Base-by-base conservation (phyloP, 2,888 invertebrate genomes). In the Ceratothoa steindachneri region DNA sequence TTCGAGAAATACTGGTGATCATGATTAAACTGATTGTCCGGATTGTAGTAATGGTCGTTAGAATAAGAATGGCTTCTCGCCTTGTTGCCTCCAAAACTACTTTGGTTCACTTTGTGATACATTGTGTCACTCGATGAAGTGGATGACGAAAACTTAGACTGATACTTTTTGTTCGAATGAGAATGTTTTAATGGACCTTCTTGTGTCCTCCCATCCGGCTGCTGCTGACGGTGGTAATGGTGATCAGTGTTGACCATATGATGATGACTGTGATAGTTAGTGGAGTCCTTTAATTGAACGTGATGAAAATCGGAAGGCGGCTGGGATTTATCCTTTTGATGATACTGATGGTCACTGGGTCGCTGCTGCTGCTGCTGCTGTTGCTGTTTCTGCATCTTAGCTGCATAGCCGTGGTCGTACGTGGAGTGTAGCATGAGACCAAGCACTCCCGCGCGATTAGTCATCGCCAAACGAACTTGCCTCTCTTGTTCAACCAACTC, bases 391-490 rank as follows among this genome's bases (percentile, higher is more conserved):
- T 80, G 77, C 12, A 80, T 71, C 67, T 77, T 86, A 82, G 93
- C 92, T 90, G 93, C 92, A 0, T 93, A 88, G 81, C 93, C 94
- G 83, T 97, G 95, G 85, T 97, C 95, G 83, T 95, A 95, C 0
- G 97, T 97, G 4, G 97, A 95, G 84, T 98, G 97, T n/a, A 98
- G 86, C 91, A 98, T 92, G 0, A 98, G 87, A 0, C 95, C 94
- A 15, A 98, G 86, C 0, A 97, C 93, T 0, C 97, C 96, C 60
- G 95, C 95, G 74, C 97, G 89, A 81, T 89, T 90, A 1, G 89
- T 87, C 87, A 91, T 87, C 67, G 88, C 86, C 74, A 84, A 87
- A 2, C 95, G 87, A 30, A 95, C 91, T 82, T 91, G 93, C 77
- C 95, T 87, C 85, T 97, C 97, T 83, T 97, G 94, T 82, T 97